Evolutionary conservation across 2,113 vertebrate species (phyloP).

Genomic region (Stigmatopora argus): DNA sequence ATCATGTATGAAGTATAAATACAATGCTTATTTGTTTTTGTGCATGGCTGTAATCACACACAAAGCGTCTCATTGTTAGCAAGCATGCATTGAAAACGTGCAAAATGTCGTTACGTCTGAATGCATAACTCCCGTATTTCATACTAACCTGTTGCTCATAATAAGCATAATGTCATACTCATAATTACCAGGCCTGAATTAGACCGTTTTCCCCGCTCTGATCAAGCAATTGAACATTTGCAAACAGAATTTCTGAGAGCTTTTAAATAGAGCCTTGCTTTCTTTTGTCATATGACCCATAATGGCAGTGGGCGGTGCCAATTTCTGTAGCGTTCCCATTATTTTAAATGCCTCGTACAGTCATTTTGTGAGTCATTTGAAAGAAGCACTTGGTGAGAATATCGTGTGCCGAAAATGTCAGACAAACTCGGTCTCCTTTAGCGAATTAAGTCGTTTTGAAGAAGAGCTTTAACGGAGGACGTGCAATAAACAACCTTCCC

Average conservation of each 20-base stretch:
- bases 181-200: no score
- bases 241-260: no score
- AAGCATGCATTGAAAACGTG: background rate
- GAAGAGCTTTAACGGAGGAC: background rate
- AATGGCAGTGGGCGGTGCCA: background rate
- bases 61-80: conserved; percentile 44
- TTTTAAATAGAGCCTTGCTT: no score
- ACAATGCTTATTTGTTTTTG: conserved; percentile 10
- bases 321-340: background rate
- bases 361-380: background rate
- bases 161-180: no score
- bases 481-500: background rate
- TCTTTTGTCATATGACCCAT: background rate
- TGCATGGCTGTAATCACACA: conserved; percentile 9
- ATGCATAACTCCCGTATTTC: no score
- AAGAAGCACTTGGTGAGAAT: background rate
- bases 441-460: background rate
- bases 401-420: background rate
- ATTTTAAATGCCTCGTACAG: background rate
- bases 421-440: background rate
- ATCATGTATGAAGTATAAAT: background rate
- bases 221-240: no score
- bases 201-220: no score
- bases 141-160: no score
- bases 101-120: no score